Conservation (phyloP, 2,797 vertebrate species). For the Myotis planiceps region DNA sequence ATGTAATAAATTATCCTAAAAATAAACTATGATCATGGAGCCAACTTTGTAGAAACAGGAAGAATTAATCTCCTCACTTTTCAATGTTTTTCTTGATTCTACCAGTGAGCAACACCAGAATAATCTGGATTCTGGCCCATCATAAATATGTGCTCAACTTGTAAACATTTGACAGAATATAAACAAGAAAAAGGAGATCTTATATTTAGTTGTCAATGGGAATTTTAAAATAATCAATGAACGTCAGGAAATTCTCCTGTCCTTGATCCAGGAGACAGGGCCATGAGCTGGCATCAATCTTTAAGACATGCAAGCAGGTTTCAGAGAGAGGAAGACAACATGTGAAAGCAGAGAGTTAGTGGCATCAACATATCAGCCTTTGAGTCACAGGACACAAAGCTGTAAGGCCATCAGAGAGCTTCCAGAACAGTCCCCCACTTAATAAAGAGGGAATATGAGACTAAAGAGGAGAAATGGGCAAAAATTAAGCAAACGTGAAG, state of each 20-base stretch:
- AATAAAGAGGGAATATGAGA: background rate
- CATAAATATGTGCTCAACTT: background rate
- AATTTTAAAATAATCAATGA: slow-evolving; percentile 34
- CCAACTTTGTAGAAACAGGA: background rate
- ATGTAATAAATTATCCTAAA: slow-evolving; percentile 32
- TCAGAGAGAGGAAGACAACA: background rate
- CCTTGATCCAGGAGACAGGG: background rate
- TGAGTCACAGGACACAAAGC: background rate
- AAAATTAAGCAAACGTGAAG: background rate
- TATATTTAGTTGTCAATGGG: background rate
- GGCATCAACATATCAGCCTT: background rate
- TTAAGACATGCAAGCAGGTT: background rate
- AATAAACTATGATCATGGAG: background rate
- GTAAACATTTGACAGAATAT: background rate
- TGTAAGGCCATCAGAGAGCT: background rate
- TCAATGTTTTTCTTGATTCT: background rate
- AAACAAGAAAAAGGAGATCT: background rate
- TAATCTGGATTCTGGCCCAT: background rate
- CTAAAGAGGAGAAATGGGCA: background rate
- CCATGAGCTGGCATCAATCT: background rate
- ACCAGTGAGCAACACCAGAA: background rate
- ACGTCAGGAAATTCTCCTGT: slow-evolving; percentile 23
- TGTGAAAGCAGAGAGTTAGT: background rate
- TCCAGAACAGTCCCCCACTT: background rate
- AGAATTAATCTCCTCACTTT: background rate